Evolutionary conservation across 2,113 vertebrate genomes (phyloP).

Genomic region (Nymphicus hollandicus): DNA sequence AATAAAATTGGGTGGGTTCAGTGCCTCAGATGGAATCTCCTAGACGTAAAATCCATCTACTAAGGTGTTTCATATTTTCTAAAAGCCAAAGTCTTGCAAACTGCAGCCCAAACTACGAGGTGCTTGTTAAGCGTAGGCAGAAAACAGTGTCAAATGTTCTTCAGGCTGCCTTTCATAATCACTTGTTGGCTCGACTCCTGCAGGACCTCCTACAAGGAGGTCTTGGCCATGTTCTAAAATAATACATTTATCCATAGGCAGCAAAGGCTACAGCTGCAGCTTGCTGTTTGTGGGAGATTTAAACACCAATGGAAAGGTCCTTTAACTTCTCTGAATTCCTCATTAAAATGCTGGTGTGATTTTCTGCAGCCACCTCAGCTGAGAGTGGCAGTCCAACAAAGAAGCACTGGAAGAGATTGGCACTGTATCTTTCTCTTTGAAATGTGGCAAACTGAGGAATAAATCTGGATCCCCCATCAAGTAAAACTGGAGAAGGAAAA

Average conservation of each 20-base stretch:
- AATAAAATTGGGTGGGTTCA: conserved; percentile 65
- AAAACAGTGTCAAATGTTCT: conserved; percentile 61
- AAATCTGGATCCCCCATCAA: not conserved
- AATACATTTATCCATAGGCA: conserved; percentile 48
- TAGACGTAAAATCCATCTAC: conserved; percentile 57
- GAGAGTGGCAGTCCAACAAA: not conserved
- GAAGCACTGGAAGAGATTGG: not conserved
- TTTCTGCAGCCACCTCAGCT: conserved; percentile 12
- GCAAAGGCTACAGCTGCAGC: conserved; percentile 40
- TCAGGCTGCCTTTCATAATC: conserved; percentile 51
- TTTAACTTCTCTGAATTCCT: conserved; percentile 39
- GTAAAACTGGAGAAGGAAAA: not conserved
- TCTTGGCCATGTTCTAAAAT: conserved; percentile 47
- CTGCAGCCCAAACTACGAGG: conserved; percentile 30
- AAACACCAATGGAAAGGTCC: conserved; percentile 46
- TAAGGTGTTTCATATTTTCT: conserved; percentile 71
- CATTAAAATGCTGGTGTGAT: conserved; percentile 40
- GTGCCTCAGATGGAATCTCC: conserved; percentile 58
- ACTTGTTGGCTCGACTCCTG: conserved; percentile 38
- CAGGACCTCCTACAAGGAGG: conserved; percentile 36
- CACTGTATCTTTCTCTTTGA: not conserved
- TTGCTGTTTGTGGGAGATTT: conserved; percentile 51
- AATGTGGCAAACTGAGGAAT: not conserved
- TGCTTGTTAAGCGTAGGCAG: conserved; percentile 50
- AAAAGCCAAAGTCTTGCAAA: conserved; percentile 53